These are phyloP conservation scores for Trichogramma pretiosum DNA, from an alignment of 1,140 invertebrate genomes.

Conservation along the genomic window DNA sequence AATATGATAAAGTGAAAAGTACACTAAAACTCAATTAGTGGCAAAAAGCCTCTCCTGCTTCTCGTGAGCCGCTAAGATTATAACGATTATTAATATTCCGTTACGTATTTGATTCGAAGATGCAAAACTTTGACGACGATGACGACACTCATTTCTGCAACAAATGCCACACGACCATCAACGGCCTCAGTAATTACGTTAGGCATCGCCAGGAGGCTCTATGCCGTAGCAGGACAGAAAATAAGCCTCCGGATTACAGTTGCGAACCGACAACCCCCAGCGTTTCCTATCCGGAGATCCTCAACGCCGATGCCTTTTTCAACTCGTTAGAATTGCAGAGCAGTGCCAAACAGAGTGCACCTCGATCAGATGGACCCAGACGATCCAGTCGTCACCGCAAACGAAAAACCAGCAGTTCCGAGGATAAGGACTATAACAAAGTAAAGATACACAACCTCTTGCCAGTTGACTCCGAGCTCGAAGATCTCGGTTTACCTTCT, in stretches of 20 bases:
- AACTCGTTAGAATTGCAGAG: conserved; percentile 75
- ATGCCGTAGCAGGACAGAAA: conserved; percentile 28
- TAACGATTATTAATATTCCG: too few relatives aligned
- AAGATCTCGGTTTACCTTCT: conserved; percentile 39
- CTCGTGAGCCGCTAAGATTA: too few relatives aligned
- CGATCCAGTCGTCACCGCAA: conserved; percentile 33
- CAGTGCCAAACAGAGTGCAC: conserved; percentile 48
- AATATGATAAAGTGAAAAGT: too few relatives aligned
- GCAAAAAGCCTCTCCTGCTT: too few relatives aligned
- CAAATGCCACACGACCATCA: conserved; percentile 71
- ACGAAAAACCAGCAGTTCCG: conserved; percentile 26
- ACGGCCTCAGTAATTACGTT: conserved; percentile 74
- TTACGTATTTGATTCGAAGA: too few relatives aligned
- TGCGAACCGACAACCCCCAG: conserved; percentile 27
- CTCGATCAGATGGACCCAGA: conserved; percentile 35
- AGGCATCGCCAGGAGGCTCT: conserved; percentile 65
- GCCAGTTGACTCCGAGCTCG: conserved; percentile 35
- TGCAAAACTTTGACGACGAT: conserved; percentile 47
- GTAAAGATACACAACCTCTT: conserved; percentile 30
- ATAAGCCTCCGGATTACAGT: conserved; percentile 23
- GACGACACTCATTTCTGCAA: conserved; percentile 79
- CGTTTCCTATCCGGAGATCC: conserved; percentile 43
- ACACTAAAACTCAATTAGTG: too few relatives aligned
- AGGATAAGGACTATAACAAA: conserved; percentile 25
- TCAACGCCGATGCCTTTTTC: conserved; percentile 76